These are phyloP conservation scores for Pantherophis vulpinus DNA, from an alignment of 2,797 vertebrate genomes.

Conservation along the genomic window DNA sequence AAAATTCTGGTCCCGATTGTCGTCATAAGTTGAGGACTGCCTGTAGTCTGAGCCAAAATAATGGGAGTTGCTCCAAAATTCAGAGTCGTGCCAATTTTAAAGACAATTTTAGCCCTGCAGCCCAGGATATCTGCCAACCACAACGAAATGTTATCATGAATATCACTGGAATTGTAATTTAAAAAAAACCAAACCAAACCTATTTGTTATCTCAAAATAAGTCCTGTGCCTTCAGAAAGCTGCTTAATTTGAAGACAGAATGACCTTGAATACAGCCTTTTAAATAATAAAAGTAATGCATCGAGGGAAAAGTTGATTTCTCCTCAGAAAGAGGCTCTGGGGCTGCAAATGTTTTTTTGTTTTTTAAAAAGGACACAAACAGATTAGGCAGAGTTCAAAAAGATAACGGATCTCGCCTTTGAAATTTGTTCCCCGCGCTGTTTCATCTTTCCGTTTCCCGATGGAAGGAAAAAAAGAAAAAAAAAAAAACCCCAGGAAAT, in stretches of 20 bases:
- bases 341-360: constrained; percentile 23
- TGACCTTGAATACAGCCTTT: constrained; percentile 23
- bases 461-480: constrained; percentile 23
- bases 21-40: background rate
- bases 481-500: constrained; percentile 36
- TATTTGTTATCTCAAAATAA: constrained; percentile 39
- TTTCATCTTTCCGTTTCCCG: constrained; percentile 52
- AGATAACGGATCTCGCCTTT: constrained; percentile 39
- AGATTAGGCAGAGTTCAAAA: constrained; percentile 53
- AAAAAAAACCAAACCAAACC: background rate
- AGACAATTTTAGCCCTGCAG: background rate
- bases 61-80: background rate
- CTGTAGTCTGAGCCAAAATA: background rate
- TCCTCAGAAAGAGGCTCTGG: background rate
- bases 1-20: background rate
- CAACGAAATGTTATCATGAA: background rate
- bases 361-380: constrained; percentile 29
- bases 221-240: constrained; percentile 41
- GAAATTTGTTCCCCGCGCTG: constrained; percentile 47
- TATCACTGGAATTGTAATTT: constrained; percentile 16
- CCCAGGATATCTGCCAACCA: background rate
- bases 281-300: constrained; percentile 33
- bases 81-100: background rate
- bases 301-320: constrained; percentile 5
- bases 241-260: constrained; percentile 32